Evolutionary conservation across 1,140 invertebrate species (phyloP).

Genomic region (Cydia amplana): DNA sequence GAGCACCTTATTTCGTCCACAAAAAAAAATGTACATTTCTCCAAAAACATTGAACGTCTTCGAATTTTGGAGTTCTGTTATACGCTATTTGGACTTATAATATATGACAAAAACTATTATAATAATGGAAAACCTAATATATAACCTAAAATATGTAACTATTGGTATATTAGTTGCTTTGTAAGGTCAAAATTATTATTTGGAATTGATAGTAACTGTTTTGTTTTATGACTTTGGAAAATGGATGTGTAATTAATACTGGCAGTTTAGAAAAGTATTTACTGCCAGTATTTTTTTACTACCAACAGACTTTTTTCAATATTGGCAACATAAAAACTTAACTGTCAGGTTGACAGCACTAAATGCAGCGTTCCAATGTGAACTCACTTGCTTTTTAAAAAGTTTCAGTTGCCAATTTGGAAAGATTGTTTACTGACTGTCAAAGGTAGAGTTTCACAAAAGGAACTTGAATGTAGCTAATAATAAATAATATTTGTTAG

Average conservation of each 20-base stretch:
- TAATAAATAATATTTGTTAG: constrained; percentile 3
- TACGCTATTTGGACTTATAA: constrained; percentile 25
- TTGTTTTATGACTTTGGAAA: not conserved
- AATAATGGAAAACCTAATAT: constrained; percentile 31
- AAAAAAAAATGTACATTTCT: constrained; percentile 18
- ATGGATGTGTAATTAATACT: not conserved
- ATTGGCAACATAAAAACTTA: not conserved
- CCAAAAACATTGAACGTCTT: constrained; percentile 1
- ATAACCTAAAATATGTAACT: constrained; percentile 21
- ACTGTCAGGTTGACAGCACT: not conserved
- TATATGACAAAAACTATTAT: constrained; percentile 24
- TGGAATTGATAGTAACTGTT: constrained; percentile 1
- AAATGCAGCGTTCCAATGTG: not conserved
- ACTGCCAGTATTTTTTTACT: not conserved
- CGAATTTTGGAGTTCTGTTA: constrained; percentile 19
- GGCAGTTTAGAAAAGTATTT: not conserved
- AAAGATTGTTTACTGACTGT: not conserved
- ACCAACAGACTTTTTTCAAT: not conserved
- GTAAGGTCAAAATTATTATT: constrained; percentile 26
- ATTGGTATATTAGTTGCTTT: constrained; percentile 27
- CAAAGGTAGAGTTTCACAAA: not conserved
- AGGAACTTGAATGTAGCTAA: constrained; percentile 10
- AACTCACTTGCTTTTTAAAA: not conserved
- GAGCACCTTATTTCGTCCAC: constrained; percentile 30
- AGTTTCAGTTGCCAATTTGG: not conserved